Evolutionary conservation across 2,888 invertebrate genomes (phyloP).

Genomic region (Tetramorium bicarinatum): DNA sequence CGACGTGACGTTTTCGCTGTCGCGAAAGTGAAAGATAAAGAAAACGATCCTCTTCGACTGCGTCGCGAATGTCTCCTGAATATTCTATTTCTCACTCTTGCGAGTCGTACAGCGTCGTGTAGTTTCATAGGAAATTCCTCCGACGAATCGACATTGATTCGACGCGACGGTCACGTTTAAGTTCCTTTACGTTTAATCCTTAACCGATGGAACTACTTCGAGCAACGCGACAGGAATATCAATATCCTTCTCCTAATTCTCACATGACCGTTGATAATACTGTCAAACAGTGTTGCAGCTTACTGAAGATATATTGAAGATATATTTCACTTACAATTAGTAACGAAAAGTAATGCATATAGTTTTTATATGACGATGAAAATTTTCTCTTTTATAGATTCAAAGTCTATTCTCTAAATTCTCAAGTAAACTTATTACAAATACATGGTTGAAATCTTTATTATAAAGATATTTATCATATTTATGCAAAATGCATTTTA

Average conservation of each 20-base stretch:
- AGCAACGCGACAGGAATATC: neutral
- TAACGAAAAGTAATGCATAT: neutral
- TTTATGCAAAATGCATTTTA: neutral
- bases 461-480: neutral
- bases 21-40: conserved; percentile 1
- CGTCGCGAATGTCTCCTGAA: conserved; percentile 20
- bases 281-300: neutral
- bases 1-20: conserved; percentile 5
- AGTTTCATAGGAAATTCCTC: conserved; percentile 1
- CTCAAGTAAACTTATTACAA: neutral
- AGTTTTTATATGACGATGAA: neutral
- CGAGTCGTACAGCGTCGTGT: neutral
- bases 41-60: neutral
- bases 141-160: conserved; percentile 12
- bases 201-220: conserved; percentile 15
- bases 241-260: neutral
- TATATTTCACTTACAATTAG: neutral
- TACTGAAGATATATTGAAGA: neutral
- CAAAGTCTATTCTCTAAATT: neutral
- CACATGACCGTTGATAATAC: neutral
- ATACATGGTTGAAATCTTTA: neutral
- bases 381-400: neutral
- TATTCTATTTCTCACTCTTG: conserved; percentile 8
- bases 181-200: conserved; percentile 7
- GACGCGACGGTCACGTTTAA: neutral